A percentile compares a stretch with the other conserved stretches of the same genome.
Evolutionary conservation across 2,888 invertebrate genomes (phyloP).

Genomic region (Hypsopygia costalis): DNA sequence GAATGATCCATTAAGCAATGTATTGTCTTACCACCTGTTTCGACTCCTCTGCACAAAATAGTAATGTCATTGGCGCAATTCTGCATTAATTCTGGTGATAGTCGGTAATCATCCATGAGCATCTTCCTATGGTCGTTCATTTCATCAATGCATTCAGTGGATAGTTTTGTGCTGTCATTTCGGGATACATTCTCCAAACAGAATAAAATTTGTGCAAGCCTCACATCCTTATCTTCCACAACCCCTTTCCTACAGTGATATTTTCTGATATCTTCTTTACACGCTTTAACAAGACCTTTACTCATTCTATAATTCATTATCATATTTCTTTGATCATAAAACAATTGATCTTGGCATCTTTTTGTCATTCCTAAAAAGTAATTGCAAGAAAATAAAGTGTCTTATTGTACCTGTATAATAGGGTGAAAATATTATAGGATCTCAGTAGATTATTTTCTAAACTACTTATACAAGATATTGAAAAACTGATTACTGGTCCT

Average conservation of each 20-base stretch:
- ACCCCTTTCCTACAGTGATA: conserved; percentile 92
- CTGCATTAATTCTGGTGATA: conserved; percentile 95
- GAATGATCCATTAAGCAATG: conserved; percentile 97
- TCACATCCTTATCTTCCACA: conserved; percentile 90
- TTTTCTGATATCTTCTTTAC: conserved; percentile 92
- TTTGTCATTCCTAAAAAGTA: conserved; percentile 71
- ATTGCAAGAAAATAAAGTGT: too few relatives aligned
- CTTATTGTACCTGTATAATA: too few relatives aligned
- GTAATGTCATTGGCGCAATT: conserved; percentile 93
- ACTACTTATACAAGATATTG: too few relatives aligned
- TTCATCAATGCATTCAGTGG: conserved; percentile 91
- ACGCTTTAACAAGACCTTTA: conserved; percentile 92
- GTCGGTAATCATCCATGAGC: conserved; percentile 95
- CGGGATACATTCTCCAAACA: conserved; percentile 91
- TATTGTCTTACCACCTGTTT: conserved; percentile 92
- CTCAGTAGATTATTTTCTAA: too few relatives aligned
- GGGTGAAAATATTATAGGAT: too few relatives aligned
- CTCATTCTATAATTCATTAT: conserved; percentile 95
- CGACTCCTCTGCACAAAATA: conserved; percentile 86
- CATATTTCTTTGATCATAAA: conserved; percentile 92
- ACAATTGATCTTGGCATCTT: conserved; percentile 90
- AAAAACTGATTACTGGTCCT: too few relatives aligned
- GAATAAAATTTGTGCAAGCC: conserved; percentile 93
- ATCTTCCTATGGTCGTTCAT: conserved; percentile 94
- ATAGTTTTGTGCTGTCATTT: conserved; percentile 86